These are phyloP conservation scores for Carassius gibelio DNA, from an alignment of 2,113 vertebrate species.

Conservation along the genomic window DNA sequence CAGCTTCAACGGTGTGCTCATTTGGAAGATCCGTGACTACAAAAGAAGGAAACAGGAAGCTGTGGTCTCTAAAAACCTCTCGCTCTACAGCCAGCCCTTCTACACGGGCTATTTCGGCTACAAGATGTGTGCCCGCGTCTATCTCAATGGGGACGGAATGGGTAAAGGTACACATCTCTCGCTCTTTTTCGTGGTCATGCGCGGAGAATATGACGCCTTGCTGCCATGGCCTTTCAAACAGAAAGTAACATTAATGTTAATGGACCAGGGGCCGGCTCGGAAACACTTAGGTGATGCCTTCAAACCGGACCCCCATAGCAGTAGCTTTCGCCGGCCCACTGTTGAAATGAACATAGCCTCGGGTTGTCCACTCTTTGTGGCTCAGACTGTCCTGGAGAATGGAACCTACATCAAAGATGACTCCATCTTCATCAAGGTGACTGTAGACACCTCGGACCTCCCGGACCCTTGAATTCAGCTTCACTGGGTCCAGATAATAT, in stretches of 20 bases:
- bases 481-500: conserved; percentile 45
- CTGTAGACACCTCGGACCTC: conserved; percentile 97
- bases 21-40: conserved; percentile 98
- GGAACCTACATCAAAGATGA: conserved; percentile 98
- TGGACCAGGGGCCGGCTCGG: conserved; percentile 92
- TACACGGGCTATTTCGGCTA: conserved; percentile 98
- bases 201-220: conserved; percentile 94
- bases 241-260: conserved; percentile 97
- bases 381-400: conserved; percentile 92
- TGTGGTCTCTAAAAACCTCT: conserved; percentile 91
- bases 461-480: conserved; percentile 87
- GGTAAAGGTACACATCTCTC: conserved; percentile 97
- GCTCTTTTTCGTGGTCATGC: conserved; percentile 98
- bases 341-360: conserved; percentile 99
- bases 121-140: conserved; percentile 98
- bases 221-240: conserved; percentile 98
- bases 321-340: conserved; percentile 93
- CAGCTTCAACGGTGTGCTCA: conserved; percentile 93
- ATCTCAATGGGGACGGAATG: conserved; percentile 98
- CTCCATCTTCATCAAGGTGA: conserved; percentile 99
- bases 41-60: conserved; percentile 97
- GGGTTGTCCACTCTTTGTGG: conserved; percentile 94
- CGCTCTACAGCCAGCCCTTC: conserved; percentile 96
- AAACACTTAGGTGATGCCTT: conserved; percentile 95
- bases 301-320: conserved; percentile 97